Conservation (phyloP, 2,888 invertebrate genomes). For the Chrysopilus asiliformis region DNA sequence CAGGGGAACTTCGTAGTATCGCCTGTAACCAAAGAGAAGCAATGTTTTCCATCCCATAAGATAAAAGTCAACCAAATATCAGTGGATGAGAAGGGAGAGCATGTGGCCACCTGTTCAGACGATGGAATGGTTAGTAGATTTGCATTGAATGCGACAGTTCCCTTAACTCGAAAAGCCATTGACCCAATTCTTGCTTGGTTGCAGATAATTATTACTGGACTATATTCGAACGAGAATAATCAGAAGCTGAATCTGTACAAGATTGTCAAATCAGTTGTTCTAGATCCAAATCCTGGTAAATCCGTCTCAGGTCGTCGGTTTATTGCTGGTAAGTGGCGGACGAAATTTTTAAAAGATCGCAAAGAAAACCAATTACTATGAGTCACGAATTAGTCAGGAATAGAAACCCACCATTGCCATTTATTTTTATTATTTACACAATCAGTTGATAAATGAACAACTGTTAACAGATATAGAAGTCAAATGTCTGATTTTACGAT, state of each 20-base stretch:
- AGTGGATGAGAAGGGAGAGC: conserved; percentile 87
- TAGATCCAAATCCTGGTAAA: conserved; percentile 72
- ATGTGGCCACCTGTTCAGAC: conserved; percentile 83
- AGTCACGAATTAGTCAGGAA: too few relatives aligned
- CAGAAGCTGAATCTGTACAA: conserved; percentile 64
- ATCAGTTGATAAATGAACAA: too few relatives aligned
- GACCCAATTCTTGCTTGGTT: conserved; percentile 5
- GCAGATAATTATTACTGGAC: conserved; percentile 66
- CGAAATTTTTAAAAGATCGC: too few relatives aligned
- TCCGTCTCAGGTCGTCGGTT: conserved; percentile 66
- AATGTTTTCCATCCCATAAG: conserved; percentile 58
- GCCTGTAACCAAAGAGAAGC: conserved; percentile 36
- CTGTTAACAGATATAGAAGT: too few relatives aligned
- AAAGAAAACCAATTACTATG: too few relatives aligned
- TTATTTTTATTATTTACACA: too few relatives aligned
- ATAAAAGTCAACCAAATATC: conserved; percentile 91
- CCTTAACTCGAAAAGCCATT: too few relatives aligned
- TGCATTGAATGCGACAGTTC: too few relatives aligned
- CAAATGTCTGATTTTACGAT: too few relatives aligned
- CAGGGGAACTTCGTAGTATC: conserved; percentile 65
- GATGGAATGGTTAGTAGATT: conserved; percentile 55
- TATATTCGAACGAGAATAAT: conserved; percentile 74
- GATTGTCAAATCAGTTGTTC: conserved; percentile 70
- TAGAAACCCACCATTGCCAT: too few relatives aligned
- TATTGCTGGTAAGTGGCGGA: conserved; percentile 61